phyloP scores from a whole-genome alignment of 2,888 invertebrate species.

The Cartodere bifasciata region DNA sequence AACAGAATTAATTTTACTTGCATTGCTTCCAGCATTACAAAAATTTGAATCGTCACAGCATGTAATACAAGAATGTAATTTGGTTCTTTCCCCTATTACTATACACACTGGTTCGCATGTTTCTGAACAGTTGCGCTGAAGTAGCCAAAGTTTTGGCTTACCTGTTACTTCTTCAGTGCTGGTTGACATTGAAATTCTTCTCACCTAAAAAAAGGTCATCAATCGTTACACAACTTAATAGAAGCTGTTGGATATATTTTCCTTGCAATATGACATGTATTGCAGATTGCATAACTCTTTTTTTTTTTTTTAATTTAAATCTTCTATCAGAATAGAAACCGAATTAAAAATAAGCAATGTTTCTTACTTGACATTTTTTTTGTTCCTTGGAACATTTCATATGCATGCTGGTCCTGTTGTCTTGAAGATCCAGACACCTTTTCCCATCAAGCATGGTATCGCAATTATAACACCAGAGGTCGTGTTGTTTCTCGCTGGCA shows the following conservation, averaged over 20 bases:
- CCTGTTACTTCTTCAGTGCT: constrained; percentile 69
- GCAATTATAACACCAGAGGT: constrained; percentile 72
- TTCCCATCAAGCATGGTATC: constrained; percentile 65
- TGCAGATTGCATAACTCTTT: too few species aligned
- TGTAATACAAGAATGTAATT: constrained; percentile 75
- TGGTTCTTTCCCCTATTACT: constrained; percentile 78
- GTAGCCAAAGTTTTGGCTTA: constrained; percentile 66
- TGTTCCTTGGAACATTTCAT: constrained; percentile 66
- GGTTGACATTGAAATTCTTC: constrained; percentile 71
- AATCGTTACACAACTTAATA: too few species aligned
- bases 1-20: constrained; percentile 8
- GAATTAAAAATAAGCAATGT: too few species aligned
- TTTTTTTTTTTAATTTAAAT: too few species aligned
- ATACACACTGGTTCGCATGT: constrained; percentile 82
- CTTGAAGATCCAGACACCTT: constrained; percentile 52
- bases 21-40: constrained; percentile 61
- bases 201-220: constrained; percentile 44
- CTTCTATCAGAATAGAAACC: background rate
- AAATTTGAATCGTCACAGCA: constrained; percentile 68
- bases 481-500: constrained; percentile 63
- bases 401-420: constrained; percentile 46
- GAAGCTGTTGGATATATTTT: too few species aligned
- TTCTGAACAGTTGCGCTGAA: constrained; percentile 71
- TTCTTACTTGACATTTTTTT: constrained; percentile 64
- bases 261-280: too few species aligned